Evolutionary conservation across 2,888 invertebrate genomes (phyloP).

Genomic region (Eristalis arbustorum): DNA sequence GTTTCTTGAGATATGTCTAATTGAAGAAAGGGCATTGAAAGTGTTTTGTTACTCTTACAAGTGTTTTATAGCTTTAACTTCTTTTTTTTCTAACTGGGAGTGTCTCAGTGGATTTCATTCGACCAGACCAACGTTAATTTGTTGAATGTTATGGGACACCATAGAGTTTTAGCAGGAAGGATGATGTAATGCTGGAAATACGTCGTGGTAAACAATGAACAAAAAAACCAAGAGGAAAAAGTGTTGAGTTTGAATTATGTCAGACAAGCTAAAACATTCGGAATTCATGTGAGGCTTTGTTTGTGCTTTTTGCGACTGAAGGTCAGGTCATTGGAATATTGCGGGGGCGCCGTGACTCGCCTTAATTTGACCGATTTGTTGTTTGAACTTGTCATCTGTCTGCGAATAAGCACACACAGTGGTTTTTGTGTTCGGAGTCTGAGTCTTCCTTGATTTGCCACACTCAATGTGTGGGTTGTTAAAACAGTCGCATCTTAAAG

Average conservation of each 20-base stretch:
- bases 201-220: slow-evolving; percentile 23
- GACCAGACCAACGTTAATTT: slow-evolving; percentile 3
- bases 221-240: slow-evolving; percentile 11
- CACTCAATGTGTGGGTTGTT: no score
- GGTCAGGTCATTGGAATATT: slow-evolving; percentile 32
- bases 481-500: no score
- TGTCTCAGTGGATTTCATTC: slow-evolving; percentile 15
- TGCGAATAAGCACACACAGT: background rate
- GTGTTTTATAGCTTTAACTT: background rate
- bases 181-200: slow-evolving; percentile 49
- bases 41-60: slow-evolving; percentile 11
- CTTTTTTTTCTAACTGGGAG: background rate
- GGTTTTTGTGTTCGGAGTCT: background rate
- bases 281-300: background rate
- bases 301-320: slow-evolving; percentile 8
- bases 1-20: slow-evolving; percentile 2
- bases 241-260: slow-evolving; percentile 40
- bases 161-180: background rate
- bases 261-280: slow-evolving; percentile 14
- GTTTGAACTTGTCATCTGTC: background rate
- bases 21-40: slow-evolving; percentile 21
- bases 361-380: slow-evolving; percentile 1
- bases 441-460: no score
- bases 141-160: slow-evolving; percentile 9
- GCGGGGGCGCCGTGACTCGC: slow-evolving; percentile 18